Evolutionary conservation across 2,888 invertebrate species (phyloP).

Genomic region (Ellobium chinense): DNA sequence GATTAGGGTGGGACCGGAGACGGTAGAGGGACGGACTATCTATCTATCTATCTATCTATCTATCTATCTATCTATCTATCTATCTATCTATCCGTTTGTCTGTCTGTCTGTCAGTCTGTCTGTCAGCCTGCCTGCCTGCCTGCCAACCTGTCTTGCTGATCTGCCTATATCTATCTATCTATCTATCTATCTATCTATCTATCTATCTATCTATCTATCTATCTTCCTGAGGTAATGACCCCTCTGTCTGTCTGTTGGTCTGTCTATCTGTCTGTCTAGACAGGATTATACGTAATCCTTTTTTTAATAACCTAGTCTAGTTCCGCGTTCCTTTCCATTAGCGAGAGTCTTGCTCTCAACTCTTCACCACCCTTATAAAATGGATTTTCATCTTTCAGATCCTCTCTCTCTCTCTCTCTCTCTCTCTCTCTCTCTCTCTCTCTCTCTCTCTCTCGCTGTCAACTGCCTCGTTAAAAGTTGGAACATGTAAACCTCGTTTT

Average conservation of each 20-base stretch:
- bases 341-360: too few species aligned
- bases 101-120: conserved; percentile 3
- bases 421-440: conserved; percentile 17
- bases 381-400: conserved; percentile 16
- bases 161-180: conserved; percentile 10
- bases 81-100: background rate
- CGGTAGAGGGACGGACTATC: background rate
- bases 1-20: too few species aligned
- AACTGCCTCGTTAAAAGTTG: too few species aligned
- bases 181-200: conserved; percentile 1
- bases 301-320: too few species aligned
- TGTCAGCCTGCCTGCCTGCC: background rate
- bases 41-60: background rate
- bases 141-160: background rate
- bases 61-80: background rate
- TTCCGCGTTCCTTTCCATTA: too few species aligned
- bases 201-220: conserved; percentile 4
- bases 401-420: conserved; percentile 13
- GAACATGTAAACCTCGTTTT: too few species aligned
- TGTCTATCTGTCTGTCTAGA: too few species aligned
- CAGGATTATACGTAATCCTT: too few species aligned
- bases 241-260: too few species aligned
- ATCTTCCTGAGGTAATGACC: background rate
- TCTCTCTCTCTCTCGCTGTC: too few species aligned
- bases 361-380: too few species aligned